phyloP scores from a whole-genome alignment of 2,888 invertebrate genomes.

The Matsumyia berberina region DNA sequence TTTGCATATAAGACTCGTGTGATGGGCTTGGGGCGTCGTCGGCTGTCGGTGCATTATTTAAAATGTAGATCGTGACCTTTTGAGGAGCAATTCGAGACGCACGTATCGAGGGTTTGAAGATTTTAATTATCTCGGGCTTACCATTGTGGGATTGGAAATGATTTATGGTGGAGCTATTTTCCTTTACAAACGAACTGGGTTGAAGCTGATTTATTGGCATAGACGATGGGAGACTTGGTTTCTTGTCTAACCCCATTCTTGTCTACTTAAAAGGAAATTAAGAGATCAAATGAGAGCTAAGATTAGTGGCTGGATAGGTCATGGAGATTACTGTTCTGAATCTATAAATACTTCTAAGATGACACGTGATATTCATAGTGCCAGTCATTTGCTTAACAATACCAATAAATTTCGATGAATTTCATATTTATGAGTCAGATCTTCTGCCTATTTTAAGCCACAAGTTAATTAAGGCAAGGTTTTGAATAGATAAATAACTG shows the following conservation, averaged over 20 bases:
- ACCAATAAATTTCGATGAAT: neutral
- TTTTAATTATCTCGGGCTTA: conserved; percentile 31
- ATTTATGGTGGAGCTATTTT: conserved; percentile 42
- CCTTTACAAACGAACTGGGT: conserved; percentile 44
- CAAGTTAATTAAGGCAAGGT: neutral
- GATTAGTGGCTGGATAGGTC: conserved; percentile 42
- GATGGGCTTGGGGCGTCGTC: conserved; percentile 30
- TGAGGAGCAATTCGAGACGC: conserved; percentile 38
- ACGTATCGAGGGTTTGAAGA: conserved; percentile 14
- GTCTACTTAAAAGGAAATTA: conserved; percentile 39
- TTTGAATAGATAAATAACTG: neutral
- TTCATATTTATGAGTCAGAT: conserved; percentile 16
- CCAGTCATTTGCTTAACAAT: conserved; percentile 12
- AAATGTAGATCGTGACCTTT: conserved; percentile 43
- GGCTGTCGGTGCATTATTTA: neutral
- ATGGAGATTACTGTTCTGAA: conserved; percentile 34
- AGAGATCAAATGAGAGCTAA: conserved; percentile 32
- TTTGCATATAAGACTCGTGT: conserved; percentile 43
- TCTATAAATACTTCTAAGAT: neutral
- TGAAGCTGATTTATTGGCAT: conserved; percentile 35
- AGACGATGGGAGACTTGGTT: conserved; percentile 2
- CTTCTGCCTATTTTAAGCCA: neutral
- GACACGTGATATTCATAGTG: neutral
- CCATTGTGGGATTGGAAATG: conserved; percentile 40
- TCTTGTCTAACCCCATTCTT: conserved; percentile 47